These are phyloP conservation scores for Neolamprologus longior DNA, from an alignment of 2,113 vertebrate genomes.

Conservation along the genomic window DNA sequence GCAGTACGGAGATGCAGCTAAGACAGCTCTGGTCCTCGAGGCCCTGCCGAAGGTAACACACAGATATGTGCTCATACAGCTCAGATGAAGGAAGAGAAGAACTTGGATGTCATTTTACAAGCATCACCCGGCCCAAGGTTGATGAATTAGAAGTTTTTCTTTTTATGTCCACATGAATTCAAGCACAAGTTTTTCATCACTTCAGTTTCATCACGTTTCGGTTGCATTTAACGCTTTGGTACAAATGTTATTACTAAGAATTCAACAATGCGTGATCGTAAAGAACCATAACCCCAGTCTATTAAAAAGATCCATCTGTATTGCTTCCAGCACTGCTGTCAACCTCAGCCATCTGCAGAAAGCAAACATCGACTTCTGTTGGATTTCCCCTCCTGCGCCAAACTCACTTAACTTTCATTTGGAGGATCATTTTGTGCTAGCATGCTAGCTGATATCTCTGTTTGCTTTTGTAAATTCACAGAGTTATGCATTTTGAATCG, in stretches of 20 bases:
- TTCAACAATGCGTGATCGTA: background rate
- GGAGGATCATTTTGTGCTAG: background rate
- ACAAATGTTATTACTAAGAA: background rate
- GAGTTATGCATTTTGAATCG: background rate
- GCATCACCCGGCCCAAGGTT: background rate
- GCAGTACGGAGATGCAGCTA: conserved; percentile 86
- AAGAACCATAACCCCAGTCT: background rate
- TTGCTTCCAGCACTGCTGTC: background rate
- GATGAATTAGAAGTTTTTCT: too few species aligned
- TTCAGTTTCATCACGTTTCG: background rate
- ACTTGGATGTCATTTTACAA: background rate
- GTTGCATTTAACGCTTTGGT: background rate
- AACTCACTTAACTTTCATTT: background rate
- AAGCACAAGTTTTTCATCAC: background rate
- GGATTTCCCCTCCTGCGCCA: background rate
- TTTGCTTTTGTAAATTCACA: background rate
- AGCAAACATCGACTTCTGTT: background rate
- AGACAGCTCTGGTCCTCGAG: conserved; percentile 86
- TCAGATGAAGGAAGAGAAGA: background rate
- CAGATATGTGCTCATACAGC: background rate
- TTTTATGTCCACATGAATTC: background rate
- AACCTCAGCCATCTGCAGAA: background rate
- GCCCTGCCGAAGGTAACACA: conserved; percentile 82
- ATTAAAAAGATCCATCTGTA: background rate
- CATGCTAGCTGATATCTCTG: background rate